Evolutionary conservation across 1,140 invertebrate species (phyloP).

Genomic region (Drosophila quadrilineata): DNA sequence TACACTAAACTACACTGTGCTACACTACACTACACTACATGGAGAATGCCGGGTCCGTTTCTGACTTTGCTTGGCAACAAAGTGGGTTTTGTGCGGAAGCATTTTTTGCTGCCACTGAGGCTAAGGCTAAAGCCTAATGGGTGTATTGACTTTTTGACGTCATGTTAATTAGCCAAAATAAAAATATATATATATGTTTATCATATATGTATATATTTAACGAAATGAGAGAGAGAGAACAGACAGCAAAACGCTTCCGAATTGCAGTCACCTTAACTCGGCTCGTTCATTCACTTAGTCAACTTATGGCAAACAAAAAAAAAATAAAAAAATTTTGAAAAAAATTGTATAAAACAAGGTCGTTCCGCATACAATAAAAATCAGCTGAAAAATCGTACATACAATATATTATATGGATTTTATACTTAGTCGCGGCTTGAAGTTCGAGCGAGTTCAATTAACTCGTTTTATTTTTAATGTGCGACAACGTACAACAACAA

Average conservation of each 20-base stretch:
- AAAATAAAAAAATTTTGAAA: too few species aligned
- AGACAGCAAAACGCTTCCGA: slow-evolving; percentile 44
- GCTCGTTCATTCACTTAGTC: slow-evolving; percentile 37
- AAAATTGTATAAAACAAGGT: slow-evolving; percentile 72
- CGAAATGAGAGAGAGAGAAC: too few species aligned
- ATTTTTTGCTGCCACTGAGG: neutral
- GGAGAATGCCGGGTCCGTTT: too few species aligned
- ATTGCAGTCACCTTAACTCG: slow-evolving; percentile 33
- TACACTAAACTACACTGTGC: too few species aligned
- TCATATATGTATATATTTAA: too few species aligned
- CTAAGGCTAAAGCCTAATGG: slow-evolving; percentile 39
- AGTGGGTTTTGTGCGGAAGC: slow-evolving; percentile 8
- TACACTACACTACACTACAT: too few species aligned
- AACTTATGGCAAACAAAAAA: slow-evolving; percentile 10
- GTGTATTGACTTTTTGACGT: slow-evolving; percentile 49
- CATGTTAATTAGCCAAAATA: slow-evolving; percentile 28
- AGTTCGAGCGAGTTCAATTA: slow-evolving; percentile 74
- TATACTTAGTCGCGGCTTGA: neutral
- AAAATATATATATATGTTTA: too few species aligned
- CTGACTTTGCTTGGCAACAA: neutral
- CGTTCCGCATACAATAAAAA: slow-evolving; percentile 63
- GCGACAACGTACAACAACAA: slow-evolving; percentile 14
- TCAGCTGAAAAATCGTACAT: slow-evolving; percentile 19
- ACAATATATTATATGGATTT: neutral
- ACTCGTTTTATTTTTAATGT: slow-evolving; percentile 33